Evolutionary conservation across 2,888 invertebrate genomes (phyloP).

Genomic region (Patella ulyssiponensis): DNA sequence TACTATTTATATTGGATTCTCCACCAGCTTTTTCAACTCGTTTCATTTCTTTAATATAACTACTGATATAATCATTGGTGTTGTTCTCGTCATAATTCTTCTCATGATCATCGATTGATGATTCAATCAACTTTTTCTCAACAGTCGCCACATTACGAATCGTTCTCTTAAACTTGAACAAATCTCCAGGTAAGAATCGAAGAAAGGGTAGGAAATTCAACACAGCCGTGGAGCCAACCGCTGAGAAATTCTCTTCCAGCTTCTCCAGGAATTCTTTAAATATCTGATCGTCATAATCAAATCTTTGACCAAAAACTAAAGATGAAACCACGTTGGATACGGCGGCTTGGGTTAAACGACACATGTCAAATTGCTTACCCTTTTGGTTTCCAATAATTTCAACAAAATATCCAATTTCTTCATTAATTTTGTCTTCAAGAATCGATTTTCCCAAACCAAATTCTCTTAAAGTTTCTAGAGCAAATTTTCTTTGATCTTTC

Average conservation of each 20-base stretch:
- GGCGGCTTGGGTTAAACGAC: neutral
- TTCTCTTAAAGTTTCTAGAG: conserved; percentile 20
- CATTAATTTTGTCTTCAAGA: conserved; percentile 26
- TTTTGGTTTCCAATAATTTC: conserved; percentile 4
- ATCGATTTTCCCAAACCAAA: conserved; percentile 22
- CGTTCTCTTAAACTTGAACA: conserved; percentile 36
- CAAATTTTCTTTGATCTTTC: conserved; percentile 24
- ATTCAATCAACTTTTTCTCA: conserved; percentile 19
- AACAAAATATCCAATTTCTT: conserved; percentile 20
- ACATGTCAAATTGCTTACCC: conserved; percentile 15
- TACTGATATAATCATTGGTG: conserved; percentile 44
- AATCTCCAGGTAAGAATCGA: conserved; percentile 43
- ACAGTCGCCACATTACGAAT: conserved; percentile 20
- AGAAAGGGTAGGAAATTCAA: conserved; percentile 38
- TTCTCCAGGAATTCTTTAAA: conserved; percentile 21
- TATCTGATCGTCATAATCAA: conserved; percentile 23
- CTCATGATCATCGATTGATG: conserved; percentile 30
- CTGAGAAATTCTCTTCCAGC: conserved; percentile 16
- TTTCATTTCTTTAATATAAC: conserved; percentile 41
- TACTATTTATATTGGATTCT: conserved; percentile 33
- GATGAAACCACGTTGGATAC: conserved; percentile 29
- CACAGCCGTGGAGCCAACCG: neutral
- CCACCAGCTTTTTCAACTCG: conserved; percentile 23
- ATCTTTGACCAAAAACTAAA: conserved; percentile 23
- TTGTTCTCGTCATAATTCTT: conserved; percentile 37